Base-by-base conservation (phyloP, 2,797 vertebrate species). In the Pangasius sanitwongsei region DNA sequence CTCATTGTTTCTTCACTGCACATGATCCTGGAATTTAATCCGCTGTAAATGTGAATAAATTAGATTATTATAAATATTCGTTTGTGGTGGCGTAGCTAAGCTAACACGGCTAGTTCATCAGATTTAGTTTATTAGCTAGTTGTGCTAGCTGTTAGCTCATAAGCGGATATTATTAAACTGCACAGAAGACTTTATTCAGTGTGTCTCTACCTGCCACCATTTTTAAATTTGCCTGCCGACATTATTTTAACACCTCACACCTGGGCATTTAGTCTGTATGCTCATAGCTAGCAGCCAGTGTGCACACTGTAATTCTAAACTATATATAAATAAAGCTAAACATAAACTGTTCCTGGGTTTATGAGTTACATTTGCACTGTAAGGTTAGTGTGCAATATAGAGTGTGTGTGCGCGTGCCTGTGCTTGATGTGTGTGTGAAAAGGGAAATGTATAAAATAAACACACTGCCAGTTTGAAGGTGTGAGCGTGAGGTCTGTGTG, bases 51-150 rank as follows among this genome's bases (percentile, higher is more conserved):
- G 13, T 6, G 15, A 0, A 44, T 28, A 28, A 75, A 13, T 25
- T 15, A 15, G 8, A 28, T 2, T 23, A 61, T 13, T n/a, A 48
- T 3, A 31, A 9, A n/a, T 84, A 2, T 50, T 44, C 11, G 63
- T 63, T 5, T 41, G 25, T 23, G 25, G 88, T 81, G 61, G 67
- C 50, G 87, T 55, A 57, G 59, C n/a, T 50, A 72, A 81, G 61
- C 77, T 83, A 83, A 48, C 59, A 18, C 25, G 25, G 82, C 61
- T 84, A 50, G 28, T 18, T 16, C 6, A n/a, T 83, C 65, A 63
- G 59, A 12, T 44, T 25, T 7, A 57, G n/a, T 57, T 57, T 34
- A 48, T 48, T 25, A 77, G 78, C 16, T 78, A 80, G n/a, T 3
- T 18, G 48, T 55, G 50, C n/a, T 82, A 44, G 6, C 0, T 28